These are phyloP conservation scores for Lynx canadensis DNA, from an alignment of 2,113 vertebrate genomes.

Conservation along the genomic window DNA sequence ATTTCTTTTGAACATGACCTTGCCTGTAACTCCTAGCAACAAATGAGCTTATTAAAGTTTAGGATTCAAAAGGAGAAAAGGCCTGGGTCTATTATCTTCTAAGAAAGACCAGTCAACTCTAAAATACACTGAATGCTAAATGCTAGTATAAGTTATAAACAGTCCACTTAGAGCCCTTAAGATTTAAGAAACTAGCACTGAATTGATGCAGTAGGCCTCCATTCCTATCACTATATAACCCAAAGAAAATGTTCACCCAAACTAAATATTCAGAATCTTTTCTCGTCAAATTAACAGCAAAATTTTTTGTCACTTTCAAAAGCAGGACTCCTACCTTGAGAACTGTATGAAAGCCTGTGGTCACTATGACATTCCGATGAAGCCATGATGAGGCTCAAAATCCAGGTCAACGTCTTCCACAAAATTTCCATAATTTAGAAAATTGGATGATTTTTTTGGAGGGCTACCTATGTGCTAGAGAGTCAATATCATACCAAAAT, in stretches of 20 bases:
- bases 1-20: constrained; percentile 19
- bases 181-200: constrained; percentile 28
- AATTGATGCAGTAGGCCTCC: neutral
- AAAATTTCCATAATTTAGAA: constrained; percentile 99
- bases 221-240: neutral
- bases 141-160: neutral
- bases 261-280: constrained; percentile 42
- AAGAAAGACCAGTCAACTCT: constrained; percentile 17
- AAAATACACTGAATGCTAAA: constrained; percentile 28
- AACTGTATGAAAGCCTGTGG: constrained; percentile 93
- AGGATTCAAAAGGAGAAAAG: constrained; percentile 19
- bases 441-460: constrained; percentile 85
- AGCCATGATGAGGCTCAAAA: constrained; percentile 96
- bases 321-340: constrained; percentile 93
- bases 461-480: constrained; percentile 91
- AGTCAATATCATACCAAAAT: constrained; percentile 88
- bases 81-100: neutral
- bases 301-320: constrained; percentile 65
- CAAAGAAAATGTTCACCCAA: neutral
- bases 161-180: neutral
- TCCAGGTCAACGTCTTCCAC: constrained; percentile 99
- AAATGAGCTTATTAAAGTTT: constrained; percentile 10
- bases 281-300: constrained; percentile 3
- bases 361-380: constrained; percentile 94
- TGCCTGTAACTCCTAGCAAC: neutral